Base-by-base conservation (phyloP, 2,888 invertebrate genomes). In the Drosophila ezoana region DNA sequence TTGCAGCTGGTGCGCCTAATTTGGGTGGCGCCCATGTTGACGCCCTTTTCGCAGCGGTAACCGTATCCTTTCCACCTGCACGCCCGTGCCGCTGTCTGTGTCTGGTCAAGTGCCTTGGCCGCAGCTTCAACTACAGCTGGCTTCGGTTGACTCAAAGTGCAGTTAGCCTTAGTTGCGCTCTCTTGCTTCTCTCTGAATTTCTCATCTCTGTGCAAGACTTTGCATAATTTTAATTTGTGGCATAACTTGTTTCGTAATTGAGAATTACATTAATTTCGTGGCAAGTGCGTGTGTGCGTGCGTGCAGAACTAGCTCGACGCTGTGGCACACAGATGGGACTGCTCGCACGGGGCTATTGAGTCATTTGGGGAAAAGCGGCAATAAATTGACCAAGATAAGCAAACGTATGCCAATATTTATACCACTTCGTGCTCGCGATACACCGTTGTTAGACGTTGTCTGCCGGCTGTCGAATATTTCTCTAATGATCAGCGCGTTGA, bases 161-260 rank as follows among this genome's bases (percentile, higher is more conserved):
- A 52, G 58, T 74, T 74, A 64, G 56, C 44, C 43, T 14, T 23
- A 9, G n/a, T 13, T 37, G 45, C 49, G 45, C 43, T 60, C 53
- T 45, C 32, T n/a, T 48, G 47, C 38, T 53, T 5, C 44, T 41
- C 37, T 18, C 43, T 11, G 32, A 14, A 28, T 9, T 9, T 8
- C 43, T 61, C 51, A 56, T 64, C 32, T 51, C 32, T 33, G n/a
- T 43, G 57, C 41, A 41, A 18, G 43, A 51, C 44, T 65, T 75
- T 75, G 77, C 87, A 82, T 84, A 85, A 87, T 84, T 79, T 86
- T 79, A 78, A 77, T 79, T 81, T 89, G 89, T 80, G 86, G 87
- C 87, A 88, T 87, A 89, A 90, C 89, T 89, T 78, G 89, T 89
- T 89, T 89, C 83, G 78, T 85, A 89, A 90, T 89, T 85, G 82